Conservation (phyloP, 2,888 invertebrate species). For the Leptopilina syphax region DNA sequence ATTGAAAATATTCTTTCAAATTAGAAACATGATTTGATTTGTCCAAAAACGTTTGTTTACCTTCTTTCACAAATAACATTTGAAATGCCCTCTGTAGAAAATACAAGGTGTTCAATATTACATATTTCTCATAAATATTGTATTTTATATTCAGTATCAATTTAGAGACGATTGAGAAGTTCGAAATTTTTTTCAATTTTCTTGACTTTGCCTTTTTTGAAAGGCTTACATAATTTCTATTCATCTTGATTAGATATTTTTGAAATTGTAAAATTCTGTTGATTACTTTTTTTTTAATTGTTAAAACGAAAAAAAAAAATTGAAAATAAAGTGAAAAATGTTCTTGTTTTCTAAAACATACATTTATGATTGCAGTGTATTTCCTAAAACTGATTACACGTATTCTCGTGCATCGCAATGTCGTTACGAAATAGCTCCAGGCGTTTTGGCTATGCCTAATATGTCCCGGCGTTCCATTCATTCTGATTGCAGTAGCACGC, state of each 20-base stretch:
- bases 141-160: background rate
- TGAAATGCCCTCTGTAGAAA: background rate
- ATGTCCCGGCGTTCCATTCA: conserved; percentile 87
- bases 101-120: background rate
- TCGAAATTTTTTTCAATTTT: too few species aligned
- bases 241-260: too few species aligned
- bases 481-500: conserved; percentile 62
- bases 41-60: background rate
- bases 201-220: too few species aligned
- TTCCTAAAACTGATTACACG: conserved; percentile 94
- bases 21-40: background rate
- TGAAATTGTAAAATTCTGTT: too few species aligned
- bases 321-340: background rate
- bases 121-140: background rate
- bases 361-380: conserved; percentile 81
- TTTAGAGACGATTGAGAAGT: too few species aligned
- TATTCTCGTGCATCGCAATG: conserved; percentile 90
- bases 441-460: conserved; percentile 90
- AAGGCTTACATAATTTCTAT: too few species aligned
- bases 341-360: conserved; percentile 3
- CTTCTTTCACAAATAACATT: background rate
- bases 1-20: background rate
- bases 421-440: conserved; percentile 88
- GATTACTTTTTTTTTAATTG: background rate
- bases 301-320: background rate